These are phyloP conservation scores for Rhopalosiphum nymphaeae DNA, from an alignment of 2,888 invertebrate species.

Conservation along the genomic window DNA sequence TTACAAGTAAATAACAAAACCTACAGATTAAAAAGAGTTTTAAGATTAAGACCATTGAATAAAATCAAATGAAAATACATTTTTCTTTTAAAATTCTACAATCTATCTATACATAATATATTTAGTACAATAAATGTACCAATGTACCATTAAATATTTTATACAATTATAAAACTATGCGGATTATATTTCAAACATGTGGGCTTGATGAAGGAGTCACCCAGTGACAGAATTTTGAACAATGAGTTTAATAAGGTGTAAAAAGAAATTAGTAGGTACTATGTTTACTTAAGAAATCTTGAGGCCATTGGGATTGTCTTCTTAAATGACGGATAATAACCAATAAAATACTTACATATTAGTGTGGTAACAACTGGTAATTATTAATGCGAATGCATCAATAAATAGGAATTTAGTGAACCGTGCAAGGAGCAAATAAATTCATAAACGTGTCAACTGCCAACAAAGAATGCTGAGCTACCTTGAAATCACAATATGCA, in stretches of 20 bases:
- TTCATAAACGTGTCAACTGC: background rate
- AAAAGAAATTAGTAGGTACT: background rate
- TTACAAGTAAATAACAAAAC: background rate
- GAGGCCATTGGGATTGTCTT: background rate
- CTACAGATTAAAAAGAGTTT: background rate
- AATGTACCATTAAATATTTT: background rate
- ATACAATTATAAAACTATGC: background rate
- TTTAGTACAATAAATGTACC: too few relatives aligned
- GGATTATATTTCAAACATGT: background rate
- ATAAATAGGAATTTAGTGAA: background rate
- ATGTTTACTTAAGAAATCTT: background rate
- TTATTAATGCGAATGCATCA: background rate
- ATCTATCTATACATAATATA: background rate
- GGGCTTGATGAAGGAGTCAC: background rate
- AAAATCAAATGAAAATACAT: background rate
- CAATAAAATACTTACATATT: constrained; percentile 22
- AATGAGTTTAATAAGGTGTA: background rate
- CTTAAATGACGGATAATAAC: background rate
- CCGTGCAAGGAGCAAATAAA: background rate
- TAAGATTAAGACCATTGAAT: background rate
- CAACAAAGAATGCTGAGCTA: background rate
- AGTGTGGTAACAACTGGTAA: background rate
- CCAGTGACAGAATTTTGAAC: background rate
- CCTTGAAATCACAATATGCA: too few relatives aligned
- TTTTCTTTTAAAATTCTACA: background rate